Base-by-base conservation (phyloP, 2,797 vertebrate genomes). In the Paguma larvata region DNA sequence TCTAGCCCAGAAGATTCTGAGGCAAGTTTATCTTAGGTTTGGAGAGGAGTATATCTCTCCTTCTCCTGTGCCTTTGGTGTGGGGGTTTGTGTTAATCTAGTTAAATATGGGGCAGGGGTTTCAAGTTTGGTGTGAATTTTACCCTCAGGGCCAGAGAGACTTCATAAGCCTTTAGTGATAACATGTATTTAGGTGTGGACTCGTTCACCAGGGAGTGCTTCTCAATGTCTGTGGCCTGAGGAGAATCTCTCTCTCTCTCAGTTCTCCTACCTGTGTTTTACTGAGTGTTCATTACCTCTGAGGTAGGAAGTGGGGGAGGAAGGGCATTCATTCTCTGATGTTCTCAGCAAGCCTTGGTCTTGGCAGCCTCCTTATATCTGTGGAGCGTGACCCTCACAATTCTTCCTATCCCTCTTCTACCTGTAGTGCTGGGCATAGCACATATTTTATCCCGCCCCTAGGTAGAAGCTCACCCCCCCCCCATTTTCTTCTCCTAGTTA, bases 1-100 rank as follows among this genome's bases (percentile, higher is more conserved):
- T 27, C 23, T 15, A 63, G 53, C 63, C 34, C 41, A 56, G n/a
- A 23, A 89, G 68, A 70, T 83, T 85, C 48, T 65, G 72, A 96
- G 48, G 59, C 14, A 68, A 75, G 16, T 70, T 27, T 41, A n/a
- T 34, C 63, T 94, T 63, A 32, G 25, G 18, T 38, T 63, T 80
- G 48, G 68, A 73, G n/a, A 70, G 38, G 25, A 38, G n/a, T 44
- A 23, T 27, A n/a, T 2, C 27, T 72, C 75, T 68, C 72, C 13
- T 14, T 51, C 18, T 30, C 72, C 38, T 51, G 11, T 30, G 34
- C 0, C 19, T 48, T 67, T 27, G 27, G 6, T 23, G 14, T 27
- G 27, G 34, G 11, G 27, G 9, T 44, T 78, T 65, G 38, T 44
- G 23, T 48, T 18, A 21, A 75, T 73, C 77, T 44, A 46, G 21